Evolutionary conservation across 2,888 invertebrate species (phyloP).

Genomic region (Podotricha telesiphe): DNA sequence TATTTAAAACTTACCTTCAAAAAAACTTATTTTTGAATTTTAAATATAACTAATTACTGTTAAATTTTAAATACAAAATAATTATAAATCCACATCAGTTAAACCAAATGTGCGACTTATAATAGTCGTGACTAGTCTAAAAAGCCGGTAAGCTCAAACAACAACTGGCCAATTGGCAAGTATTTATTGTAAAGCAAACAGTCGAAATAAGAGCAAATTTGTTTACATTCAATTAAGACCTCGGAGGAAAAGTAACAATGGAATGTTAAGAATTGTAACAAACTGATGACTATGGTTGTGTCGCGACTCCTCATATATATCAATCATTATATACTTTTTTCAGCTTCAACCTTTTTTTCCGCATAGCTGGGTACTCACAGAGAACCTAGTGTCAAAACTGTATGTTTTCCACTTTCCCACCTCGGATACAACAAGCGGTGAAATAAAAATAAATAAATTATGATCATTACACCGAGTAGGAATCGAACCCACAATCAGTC

Average conservation of each 20-base stretch:
- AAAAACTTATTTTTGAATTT: too few species aligned
- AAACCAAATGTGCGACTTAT: background rate
- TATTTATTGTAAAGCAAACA: constrained; percentile 48
- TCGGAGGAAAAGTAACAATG: constrained; percentile 31
- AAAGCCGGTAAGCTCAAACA: constrained; percentile 27
- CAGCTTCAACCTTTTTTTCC: too few species aligned
- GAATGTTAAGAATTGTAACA: constrained; percentile 8
- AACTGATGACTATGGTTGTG: background rate
- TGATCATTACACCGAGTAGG: too few species aligned
- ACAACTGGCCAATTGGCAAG: constrained; percentile 46
- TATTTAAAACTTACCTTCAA: background rate
- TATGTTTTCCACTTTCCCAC: too few species aligned
- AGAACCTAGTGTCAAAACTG: too few species aligned
- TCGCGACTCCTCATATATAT: background rate
- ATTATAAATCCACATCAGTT: background rate
- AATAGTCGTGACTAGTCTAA: constrained; percentile 19
- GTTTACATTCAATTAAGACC: constrained; percentile 59
- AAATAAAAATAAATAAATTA: too few species aligned
- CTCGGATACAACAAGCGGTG: too few species aligned
- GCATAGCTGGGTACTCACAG: too few species aligned
- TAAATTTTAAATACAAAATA: too few species aligned
- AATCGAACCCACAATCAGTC: too few species aligned
- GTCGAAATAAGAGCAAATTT: constrained; percentile 50
- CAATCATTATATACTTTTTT: too few species aligned
- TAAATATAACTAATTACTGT: too few species aligned